These are phyloP conservation scores for Bufo gargarizans DNA, from an alignment of 2,113 vertebrate genomes.

Conservation along the genomic window DNA sequence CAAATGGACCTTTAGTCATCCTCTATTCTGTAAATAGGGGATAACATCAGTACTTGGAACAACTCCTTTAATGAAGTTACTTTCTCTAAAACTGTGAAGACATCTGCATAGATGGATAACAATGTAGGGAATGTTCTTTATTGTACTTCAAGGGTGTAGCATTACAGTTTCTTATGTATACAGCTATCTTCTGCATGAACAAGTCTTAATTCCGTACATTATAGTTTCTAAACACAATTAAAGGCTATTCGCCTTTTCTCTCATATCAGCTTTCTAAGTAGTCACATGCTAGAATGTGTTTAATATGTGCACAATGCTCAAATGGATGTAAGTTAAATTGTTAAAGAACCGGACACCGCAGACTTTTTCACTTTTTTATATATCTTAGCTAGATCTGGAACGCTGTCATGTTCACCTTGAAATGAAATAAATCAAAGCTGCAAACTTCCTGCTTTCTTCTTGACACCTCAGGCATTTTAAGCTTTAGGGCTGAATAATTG, in stretches of 20 bases:
- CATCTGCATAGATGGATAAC: background rate
- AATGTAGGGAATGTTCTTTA: conserved; percentile 23
- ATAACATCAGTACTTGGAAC: no score
- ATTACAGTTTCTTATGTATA: conserved; percentile 40
- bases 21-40: no score
- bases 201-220: conserved; percentile 11
- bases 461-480: conserved; percentile 20
- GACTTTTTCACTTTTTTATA: background rate
- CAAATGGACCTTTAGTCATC: no score
- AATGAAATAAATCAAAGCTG: conserved; percentile 36
- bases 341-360: background rate
- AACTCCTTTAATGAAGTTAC: background rate
- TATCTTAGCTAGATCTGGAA: conserved; percentile 4
- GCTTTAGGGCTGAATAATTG: conserved; percentile 41
- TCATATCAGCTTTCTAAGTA: conserved; percentile 19
- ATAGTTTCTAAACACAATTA: conserved; percentile 16
- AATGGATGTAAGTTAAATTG: background rate
- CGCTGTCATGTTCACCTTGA: conserved; percentile 31
- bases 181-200: conserved; percentile 32
- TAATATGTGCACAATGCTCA: conserved; percentile 12
- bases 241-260: conserved; percentile 10
- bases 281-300: background rate
- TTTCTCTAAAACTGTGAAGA: conserved; percentile 20
- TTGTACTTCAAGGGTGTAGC: conserved; percentile 21
- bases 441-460: conserved; percentile 23